A percentile compares a stretch with the other conserved stretches of the same genome.
Evolutionary conservation across 1,140 invertebrate species (phyloP).

Genomic region (Venturia canescens): DNA sequence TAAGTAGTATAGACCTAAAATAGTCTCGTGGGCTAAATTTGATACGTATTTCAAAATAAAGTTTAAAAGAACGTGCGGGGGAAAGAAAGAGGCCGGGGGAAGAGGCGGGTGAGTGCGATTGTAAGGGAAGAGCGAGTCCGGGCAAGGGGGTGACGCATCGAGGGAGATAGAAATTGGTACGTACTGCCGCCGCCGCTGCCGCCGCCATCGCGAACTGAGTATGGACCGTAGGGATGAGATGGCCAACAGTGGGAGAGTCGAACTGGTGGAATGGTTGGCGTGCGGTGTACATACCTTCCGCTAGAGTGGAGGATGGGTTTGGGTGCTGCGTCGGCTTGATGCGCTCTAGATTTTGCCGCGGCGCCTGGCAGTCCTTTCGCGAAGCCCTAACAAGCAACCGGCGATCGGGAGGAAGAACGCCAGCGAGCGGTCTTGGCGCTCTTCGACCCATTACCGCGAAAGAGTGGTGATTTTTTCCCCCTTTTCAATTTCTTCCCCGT

Average conservation of each 20-base stretch:
- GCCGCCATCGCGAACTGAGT: neutral
- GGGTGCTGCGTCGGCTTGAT: conserved; percentile 70
- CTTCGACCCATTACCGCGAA: conserved; percentile 18
- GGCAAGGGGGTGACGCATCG: conserved; percentile 52
- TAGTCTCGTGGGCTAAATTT: too few species aligned
- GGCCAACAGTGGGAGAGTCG: too few species aligned
- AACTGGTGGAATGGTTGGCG: conserved; percentile 29
- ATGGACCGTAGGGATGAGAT: conserved; percentile 10
- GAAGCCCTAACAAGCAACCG: conserved; percentile 69
- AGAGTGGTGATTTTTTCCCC: neutral
- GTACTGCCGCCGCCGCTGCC: neutral
- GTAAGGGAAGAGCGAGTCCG: conserved; percentile 4
- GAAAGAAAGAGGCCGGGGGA: too few species aligned
- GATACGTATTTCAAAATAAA: too few species aligned
- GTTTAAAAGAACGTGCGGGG: too few species aligned
- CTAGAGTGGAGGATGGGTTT: conserved; percentile 52
- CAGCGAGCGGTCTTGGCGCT: neutral
- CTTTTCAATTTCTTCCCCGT: neutral
- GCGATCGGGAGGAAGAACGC: conserved; percentile 45
- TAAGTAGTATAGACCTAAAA: too few species aligned
- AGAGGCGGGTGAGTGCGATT: too few species aligned
- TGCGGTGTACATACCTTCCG: conserved; percentile 43
- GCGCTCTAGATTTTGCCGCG: conserved; percentile 69
- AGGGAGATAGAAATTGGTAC: conserved; percentile 39
- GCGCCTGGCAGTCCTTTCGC: conserved; percentile 69